These are phyloP conservation scores for Bombus affinis DNA, from an alignment of 1,140 invertebrate genomes.

Conservation along the genomic window DNA sequence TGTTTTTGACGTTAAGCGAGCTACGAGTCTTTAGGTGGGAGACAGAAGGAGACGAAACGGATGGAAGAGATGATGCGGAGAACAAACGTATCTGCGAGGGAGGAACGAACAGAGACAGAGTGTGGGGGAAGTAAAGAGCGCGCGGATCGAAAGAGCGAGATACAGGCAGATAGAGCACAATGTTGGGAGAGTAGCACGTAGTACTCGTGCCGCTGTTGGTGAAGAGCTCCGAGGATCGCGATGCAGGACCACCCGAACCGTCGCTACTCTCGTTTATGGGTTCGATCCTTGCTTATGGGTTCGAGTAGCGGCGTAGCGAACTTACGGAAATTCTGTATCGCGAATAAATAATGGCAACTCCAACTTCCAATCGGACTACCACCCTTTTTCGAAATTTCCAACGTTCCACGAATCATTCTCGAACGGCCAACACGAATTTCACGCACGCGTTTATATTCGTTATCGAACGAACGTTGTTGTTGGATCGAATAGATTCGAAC, in stretches of 20 bases:
- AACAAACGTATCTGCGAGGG: slow-evolving; percentile 25
- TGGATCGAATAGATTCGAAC: slow-evolving; percentile 17
- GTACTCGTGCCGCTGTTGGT: slow-evolving; percentile 51
- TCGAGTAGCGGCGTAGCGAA: not conserved
- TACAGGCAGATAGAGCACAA: slow-evolving; percentile 34
- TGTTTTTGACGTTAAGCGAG: slow-evolving; percentile 74
- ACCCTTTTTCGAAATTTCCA: no score
- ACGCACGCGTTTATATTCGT: slow-evolving; percentile 2
- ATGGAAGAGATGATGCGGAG: not conserved
- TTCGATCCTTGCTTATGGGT: not conserved
- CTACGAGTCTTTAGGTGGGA: slow-evolving; percentile 47
- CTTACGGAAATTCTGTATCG: not conserved
- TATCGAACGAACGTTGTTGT: slow-evolving; percentile 10
- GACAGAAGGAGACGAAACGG: slow-evolving; percentile 36
- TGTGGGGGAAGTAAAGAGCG: not conserved
- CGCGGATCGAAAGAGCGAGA: slow-evolving; percentile 25
- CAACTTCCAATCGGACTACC: no score
- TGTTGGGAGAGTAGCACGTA: slow-evolving; percentile 44
- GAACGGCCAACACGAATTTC: not conserved
- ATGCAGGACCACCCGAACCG: slow-evolving; percentile 71
- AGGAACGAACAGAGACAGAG: slow-evolving; percentile 20
- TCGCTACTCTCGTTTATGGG: slow-evolving; percentile 24
- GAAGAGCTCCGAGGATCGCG: slow-evolving; percentile 42
- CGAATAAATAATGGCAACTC: not conserved
- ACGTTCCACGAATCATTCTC: no score